phyloP scores from a whole-genome alignment of 2,113 vertebrate species.

The Dromaius novaehollandiae region DNA sequence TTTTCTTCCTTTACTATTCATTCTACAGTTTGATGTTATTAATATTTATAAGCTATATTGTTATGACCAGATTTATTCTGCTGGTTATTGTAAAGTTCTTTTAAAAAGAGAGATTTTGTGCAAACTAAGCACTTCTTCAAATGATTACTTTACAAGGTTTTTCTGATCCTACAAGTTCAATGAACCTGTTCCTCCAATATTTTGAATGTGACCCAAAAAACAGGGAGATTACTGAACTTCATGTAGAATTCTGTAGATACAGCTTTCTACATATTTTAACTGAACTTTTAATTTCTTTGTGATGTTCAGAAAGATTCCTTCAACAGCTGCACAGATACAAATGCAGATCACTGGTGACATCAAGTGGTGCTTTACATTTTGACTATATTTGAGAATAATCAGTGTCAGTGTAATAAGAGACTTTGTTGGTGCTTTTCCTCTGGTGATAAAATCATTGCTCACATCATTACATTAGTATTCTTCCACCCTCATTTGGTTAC shows the following conservation, averaged over 20 bases:
- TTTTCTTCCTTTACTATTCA: neutral
- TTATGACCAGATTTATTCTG: neutral
- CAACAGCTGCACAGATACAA: neutral
- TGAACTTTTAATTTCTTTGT: neutral
- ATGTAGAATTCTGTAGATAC: neutral
- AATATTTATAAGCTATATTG: neutral
- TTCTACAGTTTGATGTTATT: neutral
- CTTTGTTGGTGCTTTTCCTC: neutral
- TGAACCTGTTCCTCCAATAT: neutral
- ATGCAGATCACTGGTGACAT: slow-evolving; percentile 59
- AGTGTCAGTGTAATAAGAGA: neutral
- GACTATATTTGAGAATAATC: neutral
- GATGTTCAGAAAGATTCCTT: neutral
- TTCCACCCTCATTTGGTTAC: neutral
- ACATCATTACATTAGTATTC: neutral
- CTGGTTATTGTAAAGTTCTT: neutral
- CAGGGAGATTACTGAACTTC: neutral
- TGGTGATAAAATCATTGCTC: neutral
- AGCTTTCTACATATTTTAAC: neutral
- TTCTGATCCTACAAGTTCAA: neutral
- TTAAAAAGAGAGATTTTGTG: neutral
- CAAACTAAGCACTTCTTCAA: neutral
- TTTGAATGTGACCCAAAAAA: neutral
- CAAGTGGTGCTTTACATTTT: slow-evolving; percentile 64
- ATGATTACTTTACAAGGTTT: neutral